A percentile compares a stretch with the other conserved stretches of the same genome.
Conservation (phyloP, 2,113 vertebrate genomes). For the Myxocyprinus asiaticus region DNA sequence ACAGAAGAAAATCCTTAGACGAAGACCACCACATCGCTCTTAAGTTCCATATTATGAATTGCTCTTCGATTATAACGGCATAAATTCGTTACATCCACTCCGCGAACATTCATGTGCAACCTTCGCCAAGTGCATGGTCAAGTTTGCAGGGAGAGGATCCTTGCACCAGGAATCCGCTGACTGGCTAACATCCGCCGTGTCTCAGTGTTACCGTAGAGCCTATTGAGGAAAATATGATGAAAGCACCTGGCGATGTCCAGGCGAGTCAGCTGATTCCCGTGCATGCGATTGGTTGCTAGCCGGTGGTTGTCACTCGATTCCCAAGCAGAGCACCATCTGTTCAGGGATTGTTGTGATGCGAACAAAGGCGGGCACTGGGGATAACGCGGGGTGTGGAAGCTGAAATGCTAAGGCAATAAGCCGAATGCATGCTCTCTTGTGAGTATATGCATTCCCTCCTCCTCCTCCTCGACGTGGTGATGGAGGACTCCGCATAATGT, state of each 20-base stretch:
- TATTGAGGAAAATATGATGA: constrained; percentile 66
- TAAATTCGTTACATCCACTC: constrained; percentile 54
- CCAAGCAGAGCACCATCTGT: constrained; percentile 79
- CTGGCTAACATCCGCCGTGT: constrained; percentile 43
- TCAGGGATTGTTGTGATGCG: constrained; percentile 73
- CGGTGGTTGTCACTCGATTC: constrained; percentile 63
- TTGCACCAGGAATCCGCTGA: constrained; percentile 55
- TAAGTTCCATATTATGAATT: neutral
- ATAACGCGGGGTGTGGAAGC: constrained; percentile 45
- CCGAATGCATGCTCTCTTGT: constrained; percentile 41
- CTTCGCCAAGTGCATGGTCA: constrained; percentile 60
- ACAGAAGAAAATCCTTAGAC: neutral
- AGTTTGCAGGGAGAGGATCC: constrained; percentile 10
- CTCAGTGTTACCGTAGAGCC: constrained; percentile 56
- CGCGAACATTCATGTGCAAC: constrained; percentile 49
- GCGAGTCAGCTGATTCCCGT: constrained; percentile 83
- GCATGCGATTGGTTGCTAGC: constrained; percentile 78
- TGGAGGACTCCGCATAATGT: constrained; percentile 36
- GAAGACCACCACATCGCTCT: constrained; percentile 32
- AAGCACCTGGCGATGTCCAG: constrained; percentile 85
- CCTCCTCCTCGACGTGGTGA: constrained; percentile 35
- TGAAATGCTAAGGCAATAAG: constrained; percentile 30
- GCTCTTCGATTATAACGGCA: constrained; percentile 35
- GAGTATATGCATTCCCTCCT: too few species aligned
- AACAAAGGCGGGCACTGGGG: constrained; percentile 73